A percentile compares a stretch with the other conserved stretches of the same genome.
Evolutionary conservation across 2,113 vertebrate species (phyloP).

Genomic region (Heterochromis multidens): DNA sequence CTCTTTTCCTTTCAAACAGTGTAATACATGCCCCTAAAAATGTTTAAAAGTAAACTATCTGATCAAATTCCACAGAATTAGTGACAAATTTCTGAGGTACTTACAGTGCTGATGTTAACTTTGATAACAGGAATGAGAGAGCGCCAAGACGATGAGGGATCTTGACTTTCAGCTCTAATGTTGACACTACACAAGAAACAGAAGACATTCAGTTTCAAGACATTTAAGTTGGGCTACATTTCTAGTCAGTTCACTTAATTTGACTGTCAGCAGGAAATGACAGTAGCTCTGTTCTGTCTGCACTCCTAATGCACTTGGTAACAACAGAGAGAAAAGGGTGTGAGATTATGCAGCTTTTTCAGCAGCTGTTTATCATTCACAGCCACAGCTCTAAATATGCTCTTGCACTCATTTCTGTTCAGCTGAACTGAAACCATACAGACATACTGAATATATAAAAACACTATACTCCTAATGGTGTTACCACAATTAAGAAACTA

Average conservation of each 20-base stretch:
- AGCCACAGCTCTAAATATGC: not conserved
- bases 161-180: slow-evolving; percentile 88
- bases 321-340: not conserved
- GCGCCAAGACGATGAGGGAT: slow-evolving; percentile 92
- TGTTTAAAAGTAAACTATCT: not conserved
- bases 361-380: not conserved
- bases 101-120: slow-evolving; percentile 96
- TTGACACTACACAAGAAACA: slow-evolving; percentile 76
- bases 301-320: not conserved
- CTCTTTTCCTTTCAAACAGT: not conserved
- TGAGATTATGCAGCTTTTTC: not conserved
- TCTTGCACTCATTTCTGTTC: not conserved
- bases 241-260: not conserved
- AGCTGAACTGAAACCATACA: not conserved
- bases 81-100: slow-evolving; percentile 42
- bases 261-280: not conserved
- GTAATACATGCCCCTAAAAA: not conserved
- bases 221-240: not conserved
- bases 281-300: not conserved
- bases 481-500: not conserved
- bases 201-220: not conserved
- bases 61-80: not conserved
- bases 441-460: not conserved
- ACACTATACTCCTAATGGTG: not conserved
- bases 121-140: slow-evolving; percentile 98